Evolutionary conservation across 2,888 invertebrate genomes (phyloP).

Genomic region (Calameuta pallipes): DNA sequence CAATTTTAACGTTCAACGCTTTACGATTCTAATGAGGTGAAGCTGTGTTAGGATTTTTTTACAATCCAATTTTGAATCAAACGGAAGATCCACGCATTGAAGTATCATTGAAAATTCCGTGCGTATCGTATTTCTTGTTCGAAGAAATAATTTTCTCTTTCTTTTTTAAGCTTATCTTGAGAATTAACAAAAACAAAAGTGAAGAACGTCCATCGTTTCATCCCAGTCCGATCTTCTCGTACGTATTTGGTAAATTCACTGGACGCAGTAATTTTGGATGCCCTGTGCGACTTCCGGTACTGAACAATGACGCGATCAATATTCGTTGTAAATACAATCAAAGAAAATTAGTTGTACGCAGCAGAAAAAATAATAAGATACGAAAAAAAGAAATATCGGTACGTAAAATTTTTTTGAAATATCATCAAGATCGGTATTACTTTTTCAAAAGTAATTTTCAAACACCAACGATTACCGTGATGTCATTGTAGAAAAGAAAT

Average conservation of each 20-base stretch:
- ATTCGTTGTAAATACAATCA: not conserved
- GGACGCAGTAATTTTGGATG: not conserved
- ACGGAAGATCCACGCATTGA: not conserved
- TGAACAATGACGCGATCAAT: not conserved
- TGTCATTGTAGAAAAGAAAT: not conserved
- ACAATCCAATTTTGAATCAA: not conserved
- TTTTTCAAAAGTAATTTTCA: not conserved
- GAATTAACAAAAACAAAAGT: not conserved
- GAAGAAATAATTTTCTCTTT: not conserved
- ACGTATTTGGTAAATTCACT: slow-evolving; percentile 1
- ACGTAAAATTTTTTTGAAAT: not conserved
- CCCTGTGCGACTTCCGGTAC: not conserved
- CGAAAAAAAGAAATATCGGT: not conserved
- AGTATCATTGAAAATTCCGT: not conserved
- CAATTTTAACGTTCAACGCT: not conserved
- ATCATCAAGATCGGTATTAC: not conserved
- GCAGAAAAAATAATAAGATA: not conserved
- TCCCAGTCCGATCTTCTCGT: not conserved
- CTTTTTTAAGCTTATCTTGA: not conserved
- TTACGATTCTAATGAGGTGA: slow-evolving; percentile 10
- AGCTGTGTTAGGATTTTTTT: not conserved
- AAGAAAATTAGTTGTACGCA: not conserved
- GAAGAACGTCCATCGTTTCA: slow-evolving; percentile 7
- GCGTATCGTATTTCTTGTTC: not conserved
- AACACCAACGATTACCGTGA: not conserved